These are phyloP conservation scores for Dendrolimus houi DNA, from an alignment of 2,888 invertebrate species.

Conservation along the genomic window DNA sequence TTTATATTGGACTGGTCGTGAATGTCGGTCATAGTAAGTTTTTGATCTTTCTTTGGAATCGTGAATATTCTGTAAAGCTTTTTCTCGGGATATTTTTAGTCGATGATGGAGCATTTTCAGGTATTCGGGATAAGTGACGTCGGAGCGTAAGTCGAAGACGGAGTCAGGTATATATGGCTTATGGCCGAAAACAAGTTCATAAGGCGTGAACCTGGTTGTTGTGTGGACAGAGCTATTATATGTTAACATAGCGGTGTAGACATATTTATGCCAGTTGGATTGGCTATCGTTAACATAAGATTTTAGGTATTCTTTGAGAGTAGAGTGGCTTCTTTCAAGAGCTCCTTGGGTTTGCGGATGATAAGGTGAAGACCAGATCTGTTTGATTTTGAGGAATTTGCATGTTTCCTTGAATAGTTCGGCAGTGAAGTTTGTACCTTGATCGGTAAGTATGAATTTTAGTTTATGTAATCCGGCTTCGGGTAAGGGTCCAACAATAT, in stretches of 20 bases:
- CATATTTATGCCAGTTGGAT: not conserved
- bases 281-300: not conserved
- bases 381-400: too few relatives aligned
- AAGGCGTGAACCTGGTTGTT: not conserved
- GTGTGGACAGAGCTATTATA: not conserved
- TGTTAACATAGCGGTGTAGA: not conserved
- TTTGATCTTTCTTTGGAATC: conserved; percentile 1
- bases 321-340: not conserved
- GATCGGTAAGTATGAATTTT: conserved; percentile 2
- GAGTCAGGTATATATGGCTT: conserved; percentile 4
- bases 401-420: too few relatives aligned
- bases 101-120: conserved; percentile 4
- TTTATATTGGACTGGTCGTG: not conserved
- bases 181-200: not conserved
- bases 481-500: conserved; percentile 1
- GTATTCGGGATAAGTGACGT: conserved; percentile 3
- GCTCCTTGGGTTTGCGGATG: not conserved
- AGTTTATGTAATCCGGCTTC: conserved; percentile 6
- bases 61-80: conserved; percentile 2
- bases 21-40: not conserved
- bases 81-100: conserved; percentile 2
- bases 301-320: not conserved
- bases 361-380: not conserved
- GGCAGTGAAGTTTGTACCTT: too few relatives aligned
- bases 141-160: not conserved